A percentile compares a stretch with the other conserved stretches of the same genome.
Evolutionary conservation across 2,797 vertebrate species (phyloP).

Genomic region (Heliangelus exortis): DNA sequence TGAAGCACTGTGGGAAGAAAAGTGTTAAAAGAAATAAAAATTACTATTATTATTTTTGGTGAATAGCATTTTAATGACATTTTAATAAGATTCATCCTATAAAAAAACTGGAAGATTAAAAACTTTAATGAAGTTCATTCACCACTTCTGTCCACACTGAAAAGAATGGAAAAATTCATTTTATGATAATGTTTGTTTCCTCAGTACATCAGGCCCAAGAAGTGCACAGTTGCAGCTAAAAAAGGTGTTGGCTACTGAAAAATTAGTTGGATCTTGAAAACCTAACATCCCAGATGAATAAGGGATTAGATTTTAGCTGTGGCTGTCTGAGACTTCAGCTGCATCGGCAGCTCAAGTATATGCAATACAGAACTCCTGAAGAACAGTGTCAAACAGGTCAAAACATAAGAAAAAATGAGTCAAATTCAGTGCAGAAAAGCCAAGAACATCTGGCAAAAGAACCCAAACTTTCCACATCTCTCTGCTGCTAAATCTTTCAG

Average conservation of each 20-base stretch:
- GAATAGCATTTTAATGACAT: neutral
- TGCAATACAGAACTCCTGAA: neutral
- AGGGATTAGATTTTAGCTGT: slow-evolving; percentile 25
- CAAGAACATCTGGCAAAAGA: neutral
- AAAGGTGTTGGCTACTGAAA: neutral
- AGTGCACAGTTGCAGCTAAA: neutral
- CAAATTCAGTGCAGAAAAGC: neutral
- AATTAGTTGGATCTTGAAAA: neutral
- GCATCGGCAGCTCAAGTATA: neutral
- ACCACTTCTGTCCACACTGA: neutral
- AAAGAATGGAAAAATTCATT: neutral
- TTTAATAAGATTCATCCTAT: neutral
- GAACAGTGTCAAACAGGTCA: neutral
- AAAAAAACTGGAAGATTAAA: neutral
- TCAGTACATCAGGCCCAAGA: neutral
- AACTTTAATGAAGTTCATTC: neutral
- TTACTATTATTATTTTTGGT: neutral
- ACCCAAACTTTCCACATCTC: neutral
- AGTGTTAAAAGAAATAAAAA: slow-evolving; percentile 35
- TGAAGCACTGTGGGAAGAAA: slow-evolving; percentile 1
- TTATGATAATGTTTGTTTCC: neutral
- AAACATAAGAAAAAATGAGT: neutral
- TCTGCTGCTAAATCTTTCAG: neutral
- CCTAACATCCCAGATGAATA: slow-evolving; percentile 8
- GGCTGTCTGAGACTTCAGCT: slow-evolving; percentile 11